These are phyloP conservation scores for Drosophila teissieri DNA, from an alignment of 1,140 invertebrate genomes.

Conservation along the genomic window DNA sequence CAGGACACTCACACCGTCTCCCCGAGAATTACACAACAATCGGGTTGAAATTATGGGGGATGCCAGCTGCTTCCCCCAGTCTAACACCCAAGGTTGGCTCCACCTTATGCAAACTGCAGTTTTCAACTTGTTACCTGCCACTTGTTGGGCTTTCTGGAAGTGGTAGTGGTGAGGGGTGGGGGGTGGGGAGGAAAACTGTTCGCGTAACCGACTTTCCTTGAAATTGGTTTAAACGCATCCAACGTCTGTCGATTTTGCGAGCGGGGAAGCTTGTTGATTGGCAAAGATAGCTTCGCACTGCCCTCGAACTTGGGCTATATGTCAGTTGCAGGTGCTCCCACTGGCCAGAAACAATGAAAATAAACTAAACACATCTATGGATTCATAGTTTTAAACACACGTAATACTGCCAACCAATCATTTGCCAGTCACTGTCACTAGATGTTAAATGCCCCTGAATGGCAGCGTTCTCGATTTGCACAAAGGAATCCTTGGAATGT, in stretches of 20 bases:
- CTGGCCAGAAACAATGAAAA: no score
- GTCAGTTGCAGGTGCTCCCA: slow-evolving; percentile 1
- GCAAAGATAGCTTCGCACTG: background rate
- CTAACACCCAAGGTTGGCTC: slow-evolving; percentile 15
- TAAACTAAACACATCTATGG: background rate
- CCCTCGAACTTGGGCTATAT: background rate
- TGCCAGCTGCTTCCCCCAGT: slow-evolving; percentile 1
- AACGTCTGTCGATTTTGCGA: background rate
- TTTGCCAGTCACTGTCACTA: background rate
- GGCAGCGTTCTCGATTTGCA: no score
- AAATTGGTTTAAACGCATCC: background rate
- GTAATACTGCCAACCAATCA: no score
- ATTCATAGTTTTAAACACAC: background rate
- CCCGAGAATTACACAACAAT: slow-evolving; percentile 49
- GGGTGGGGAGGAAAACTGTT: background rate
- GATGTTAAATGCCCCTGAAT: background rate
- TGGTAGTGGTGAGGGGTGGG: background rate
- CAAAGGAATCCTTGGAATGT: no score
- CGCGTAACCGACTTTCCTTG: slow-evolving; percentile 18
- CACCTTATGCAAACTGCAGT: slow-evolving; percentile 52
- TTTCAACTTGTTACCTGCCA: slow-evolving; percentile 38
- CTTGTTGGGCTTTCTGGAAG: slow-evolving; percentile 26
- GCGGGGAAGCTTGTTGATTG: background rate
- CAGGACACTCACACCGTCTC: background rate
- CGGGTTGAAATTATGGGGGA: background rate